Evolutionary conservation across 2,888 invertebrate species (phyloP), one percentile per base, ranked within the genome.

Genomic region (Muschampia plurimacula): DNA sequence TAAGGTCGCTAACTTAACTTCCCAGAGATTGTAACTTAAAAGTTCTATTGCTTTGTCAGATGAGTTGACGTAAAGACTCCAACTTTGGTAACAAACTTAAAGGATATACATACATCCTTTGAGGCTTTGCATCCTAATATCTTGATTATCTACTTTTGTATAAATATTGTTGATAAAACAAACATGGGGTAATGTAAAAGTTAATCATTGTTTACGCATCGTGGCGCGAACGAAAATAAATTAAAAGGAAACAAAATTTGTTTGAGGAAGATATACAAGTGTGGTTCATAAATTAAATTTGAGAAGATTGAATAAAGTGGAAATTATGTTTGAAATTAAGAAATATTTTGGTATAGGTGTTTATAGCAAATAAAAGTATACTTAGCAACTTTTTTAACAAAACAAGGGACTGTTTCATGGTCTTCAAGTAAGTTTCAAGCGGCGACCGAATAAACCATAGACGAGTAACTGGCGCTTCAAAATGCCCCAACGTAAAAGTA

Each of bases 61-160:
- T 49, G 49, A n/a, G 9, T 52, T 55, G 22, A 55, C 55, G 55
- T 28, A 28, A 55, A 3, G 28, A 12, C 9, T 57, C 10, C 3
- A 28, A 28, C 55, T 9, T 4, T 67, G 66, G 44, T 59, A 67
- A 67, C 59, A 67, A 67, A 59, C 44, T 44, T n/a, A 41, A 41
- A 62, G 8, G 15, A 41, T 59, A 28, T 41, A 22, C 22, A 15
- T 39, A 39, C 13, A 28, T 44, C 22, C 67, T 59, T 59, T 7
- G 57, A 12, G 67, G 67, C 67, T 59, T 67, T 36, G 66, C 55
- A 55, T 55, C 15, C 57, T 67, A 22, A 57, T 67, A 67, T 59
- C 41, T 32, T 13, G 36, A 59, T 59, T 12, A 28, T 9, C 22
- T 22, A 22, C 22, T 41, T 67, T 67, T 32, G 39, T 67, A 67